Conservation (phyloP, 2,888 invertebrate genomes). For the Stenoptilia bipunctidactyla region DNA sequence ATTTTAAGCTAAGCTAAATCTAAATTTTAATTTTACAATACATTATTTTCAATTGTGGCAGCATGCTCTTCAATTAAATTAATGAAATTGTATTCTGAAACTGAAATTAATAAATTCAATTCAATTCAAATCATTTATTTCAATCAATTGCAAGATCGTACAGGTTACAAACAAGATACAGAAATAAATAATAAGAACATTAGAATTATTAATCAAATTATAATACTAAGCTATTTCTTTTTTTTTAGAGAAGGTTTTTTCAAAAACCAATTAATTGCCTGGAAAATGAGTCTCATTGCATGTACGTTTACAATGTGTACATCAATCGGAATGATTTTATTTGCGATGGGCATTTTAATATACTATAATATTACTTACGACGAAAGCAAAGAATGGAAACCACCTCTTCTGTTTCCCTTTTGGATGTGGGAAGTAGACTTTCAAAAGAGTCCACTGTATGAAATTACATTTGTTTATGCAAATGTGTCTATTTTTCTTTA, state of each 20-base stretch:
- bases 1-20: too few species aligned
- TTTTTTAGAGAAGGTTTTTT: slow-evolving; percentile 32
- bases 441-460: slow-evolving; percentile 29
- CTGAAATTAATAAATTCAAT: too few species aligned
- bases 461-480: slow-evolving; percentile 27
- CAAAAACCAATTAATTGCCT: slow-evolving; percentile 28
- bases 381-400: slow-evolving; percentile 18
- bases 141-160: too few species aligned
- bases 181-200: too few species aligned
- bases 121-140: too few species aligned
- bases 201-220: too few species aligned
- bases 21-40: too few species aligned
- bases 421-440: slow-evolving; percentile 32
- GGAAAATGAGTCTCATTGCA: slow-evolving; percentile 26
- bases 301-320: slow-evolving; percentile 20
- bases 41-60: too few species aligned
- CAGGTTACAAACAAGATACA: too few species aligned
- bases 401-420: slow-evolving; percentile 35
- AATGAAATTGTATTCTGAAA: too few species aligned
- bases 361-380: slow-evolving; percentile 21
- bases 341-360: slow-evolving; percentile 19
- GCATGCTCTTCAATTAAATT: too few species aligned
- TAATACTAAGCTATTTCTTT: too few species aligned
- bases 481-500: slow-evolving; percentile 22
- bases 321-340: slow-evolving; percentile 19